Evolutionary conservation across 1,140 invertebrate genomes (phyloP), one percentile per base, ranked within the genome.

Genomic region (Elymnias hypermnestra): DNA sequence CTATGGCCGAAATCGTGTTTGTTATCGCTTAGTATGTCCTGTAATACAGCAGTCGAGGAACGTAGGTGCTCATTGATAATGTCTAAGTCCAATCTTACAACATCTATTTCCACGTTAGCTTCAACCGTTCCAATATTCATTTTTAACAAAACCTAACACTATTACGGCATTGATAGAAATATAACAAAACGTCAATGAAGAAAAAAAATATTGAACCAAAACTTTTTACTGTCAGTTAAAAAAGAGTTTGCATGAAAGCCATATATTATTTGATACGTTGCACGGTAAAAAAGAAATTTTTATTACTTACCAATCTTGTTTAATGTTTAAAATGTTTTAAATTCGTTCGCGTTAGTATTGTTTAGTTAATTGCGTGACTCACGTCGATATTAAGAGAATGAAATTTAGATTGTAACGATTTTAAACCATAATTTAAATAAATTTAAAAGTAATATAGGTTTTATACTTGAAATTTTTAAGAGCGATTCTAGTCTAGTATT

Each of bases 61-160:
- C 63, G 59, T 21, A 81, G 53, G 29, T 72, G 66, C 22, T 71
- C 72, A 17, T 74, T 60, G 1, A 74, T 66, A 22, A 63, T 57
- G 6, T 69, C 65, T 1, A 58, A 51, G 40, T 71, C 57, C n/a
- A 75, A 46, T 35, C 61, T 60, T n/a, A 62, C 63, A 7, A 75
- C 41, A 12, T 72, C 49, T 26, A 75, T 59, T 37, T 66, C 53
- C n/a, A 73, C 57, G 40, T 65, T 43, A 9, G 48, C 38, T 39
- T 53, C 45, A 7, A 49, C 28, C 5, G 55, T 47, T 46, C 48
- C 35, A 10, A 39, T 53, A 25, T 36, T 46, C 51, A 57, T 61
- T 40, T 53, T 59, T 39, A 21, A 15, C 12, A 2, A 21, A 21
- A 36, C 17, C 2, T 10, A 21, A 36, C 1, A 21, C 3, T 13